Base-by-base conservation (phyloP, 92 coral and sea anemone species). In the Epizoanthus ramosus region DNA sequence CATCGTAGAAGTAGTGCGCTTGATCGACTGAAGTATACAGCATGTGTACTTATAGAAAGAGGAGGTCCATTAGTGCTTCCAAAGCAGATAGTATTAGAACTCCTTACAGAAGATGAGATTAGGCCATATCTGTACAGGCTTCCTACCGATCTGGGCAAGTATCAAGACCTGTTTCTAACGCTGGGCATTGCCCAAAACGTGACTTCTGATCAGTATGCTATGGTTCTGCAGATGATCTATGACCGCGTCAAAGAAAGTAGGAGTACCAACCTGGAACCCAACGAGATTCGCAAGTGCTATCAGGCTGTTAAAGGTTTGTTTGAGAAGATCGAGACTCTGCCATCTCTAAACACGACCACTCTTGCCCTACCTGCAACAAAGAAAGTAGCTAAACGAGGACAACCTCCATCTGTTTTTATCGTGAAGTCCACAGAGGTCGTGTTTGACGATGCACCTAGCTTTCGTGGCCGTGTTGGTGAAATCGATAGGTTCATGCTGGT, bases 41-140 rank as follows among this genome's bases (percentile, higher is more conserved):
- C 83, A 21, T 92, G 92, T 63, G 13, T 92, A 69, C 35, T 85
- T 21, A 90, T 91, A 16, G 93, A 87, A 22, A 15, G 56, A 3
- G 95, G 93, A 3, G n/a, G 68, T 63, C 92, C 84, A 6, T 80
- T 93, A 13, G 89, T 87, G 6, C 69, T 63, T 21, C 86, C 92
- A 2, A 72, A 83, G 33, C 98, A 93, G 66, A 68, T 87, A 0
- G 90, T 83, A 3, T 64, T 92, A 0, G 91, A 89, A 3, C 15
- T 93, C 66, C 74, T 59, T 12, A 25, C 19, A 16, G 47, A 67
- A 2, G 57, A 71, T 2, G 88, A 84, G 79, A 89, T 93, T 35
- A 25, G 31, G 5, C 98, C 98, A 22, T 93, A 83, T 57, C 85
- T 93, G 19, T 93, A 89, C 90, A 80, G 63, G 41, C 22, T 87